A percentile compares a stretch with the other conserved stretches of the same genome.
Evolutionary conservation across 2,797 vertebrate genomes (phyloP).

Genomic region (Scyliorhinus canicula): DNA sequence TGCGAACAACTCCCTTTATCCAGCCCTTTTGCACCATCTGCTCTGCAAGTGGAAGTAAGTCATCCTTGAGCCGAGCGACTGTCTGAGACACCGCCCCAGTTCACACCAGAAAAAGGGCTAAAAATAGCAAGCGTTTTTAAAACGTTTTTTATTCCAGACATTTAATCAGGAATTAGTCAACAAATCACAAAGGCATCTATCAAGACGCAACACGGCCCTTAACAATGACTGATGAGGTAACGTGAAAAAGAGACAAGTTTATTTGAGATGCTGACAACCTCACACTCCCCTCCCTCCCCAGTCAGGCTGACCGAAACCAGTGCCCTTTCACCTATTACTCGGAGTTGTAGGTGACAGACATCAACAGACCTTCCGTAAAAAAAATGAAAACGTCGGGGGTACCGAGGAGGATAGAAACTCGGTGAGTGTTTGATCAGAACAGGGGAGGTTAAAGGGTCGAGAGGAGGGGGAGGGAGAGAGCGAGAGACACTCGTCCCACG

Average conservation of each 20-base stretch:
- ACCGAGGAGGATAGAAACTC: not conserved
- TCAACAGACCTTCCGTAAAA: not conserved
- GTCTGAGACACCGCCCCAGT: not conserved
- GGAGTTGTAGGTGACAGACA: not conserved
- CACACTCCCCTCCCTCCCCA: not conserved
- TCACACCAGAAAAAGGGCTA: not conserved
- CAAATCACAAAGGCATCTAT: not conserved
- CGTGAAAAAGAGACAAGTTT: not conserved
- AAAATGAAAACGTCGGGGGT: conserved; percentile 6
- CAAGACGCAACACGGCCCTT: not conserved
- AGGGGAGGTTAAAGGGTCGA: conserved; percentile 39
- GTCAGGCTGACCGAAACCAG: not conserved
- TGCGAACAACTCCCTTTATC: too few relatives aligned
- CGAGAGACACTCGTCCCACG: conserved; percentile 15
- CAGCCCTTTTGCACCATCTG: too few relatives aligned
- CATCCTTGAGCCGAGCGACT: too few relatives aligned
- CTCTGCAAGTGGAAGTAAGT: too few relatives aligned
- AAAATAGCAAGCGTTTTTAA: not conserved
- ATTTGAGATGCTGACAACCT: not conserved
- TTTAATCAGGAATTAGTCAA: not conserved
- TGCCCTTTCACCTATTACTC: not conserved
- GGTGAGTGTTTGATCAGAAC: conserved; percentile 10
- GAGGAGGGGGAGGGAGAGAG: conserved; percentile 40
- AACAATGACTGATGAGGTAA: not conserved
- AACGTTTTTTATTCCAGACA: not conserved